Base-by-base conservation (phyloP, 2,797 vertebrate genomes). In the Nyctalus aviator region DNA sequence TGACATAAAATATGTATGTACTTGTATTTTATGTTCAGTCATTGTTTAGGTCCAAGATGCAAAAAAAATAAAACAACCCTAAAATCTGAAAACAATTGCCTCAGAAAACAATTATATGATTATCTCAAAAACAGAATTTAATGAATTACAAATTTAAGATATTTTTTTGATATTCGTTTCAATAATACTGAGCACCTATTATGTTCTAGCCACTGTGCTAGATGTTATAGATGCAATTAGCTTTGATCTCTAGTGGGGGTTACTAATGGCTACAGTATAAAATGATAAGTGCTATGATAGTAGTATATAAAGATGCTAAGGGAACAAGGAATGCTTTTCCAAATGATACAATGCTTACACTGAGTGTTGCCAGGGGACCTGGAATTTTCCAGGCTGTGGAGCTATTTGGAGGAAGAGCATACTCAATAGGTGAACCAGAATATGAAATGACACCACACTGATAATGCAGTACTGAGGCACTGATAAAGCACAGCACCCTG, bases 21-120 rank as follows among this genome's bases (percentile, higher is more conserved):
- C 44, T 78, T 91, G 73, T 14, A 57, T 68, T 94, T 96, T 81
- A 85, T 72, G 68, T 68, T 32, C 30, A 90, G 66, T 90, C 20
- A 93, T 76, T 88, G 25, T 83, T 95, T 96, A 79, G 78, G 90
- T 85, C 25, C 27, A 75, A 86, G 20, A 71, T 93, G 57, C 27
- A 50, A 85, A 62, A 83, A 76, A 82, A 68, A n/a, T n/a, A 46
- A 41, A 41, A 41, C 6, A n/a, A n/a, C 37, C 37, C n/a, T 37
- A 73, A 71, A 76, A 88, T 77, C 46, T 94, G 75, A 90, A 93
- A 95, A 69, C 25, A 79, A 48, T 35, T 77, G 7, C 44, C 10
- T n/a, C 25, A 77, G 81, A 83, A 95, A 94, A 93, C 35, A 48
- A 62, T 46, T 91, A 25, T 64, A 75, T 90, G 81, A 92, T 79